Evolutionary conservation across 2,797 vertebrate genomes (phyloP).

Genomic region (Anas georgica): DNA sequence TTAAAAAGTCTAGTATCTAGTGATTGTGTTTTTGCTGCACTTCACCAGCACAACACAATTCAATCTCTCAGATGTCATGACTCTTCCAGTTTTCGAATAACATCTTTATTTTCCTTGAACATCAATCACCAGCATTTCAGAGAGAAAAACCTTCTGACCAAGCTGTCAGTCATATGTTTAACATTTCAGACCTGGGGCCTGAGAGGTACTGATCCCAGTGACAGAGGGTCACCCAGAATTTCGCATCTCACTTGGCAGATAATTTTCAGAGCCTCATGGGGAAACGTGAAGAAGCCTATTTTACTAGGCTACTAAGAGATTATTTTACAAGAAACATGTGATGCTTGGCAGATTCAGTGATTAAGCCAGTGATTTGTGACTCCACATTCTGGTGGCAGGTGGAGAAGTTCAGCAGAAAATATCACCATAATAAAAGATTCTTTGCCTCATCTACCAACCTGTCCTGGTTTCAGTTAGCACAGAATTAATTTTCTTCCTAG

Average conservation of each 20-base stretch:
- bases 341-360: not conserved
- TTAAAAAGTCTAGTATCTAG: not conserved
- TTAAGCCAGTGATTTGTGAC: not conserved
- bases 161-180: not conserved
- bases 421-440: accelerated
- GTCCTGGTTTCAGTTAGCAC: no score
- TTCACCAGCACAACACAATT: not conserved
- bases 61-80: not conserved
- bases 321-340: not conserved
- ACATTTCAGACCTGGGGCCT: not conserved
- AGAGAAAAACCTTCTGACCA: constrained; percentile 11
- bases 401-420: not conserved
- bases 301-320: not conserved
- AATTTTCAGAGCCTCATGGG: not conserved
- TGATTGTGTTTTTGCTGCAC: not conserved
- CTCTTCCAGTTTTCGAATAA: not conserved
- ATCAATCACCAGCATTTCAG: not conserved
- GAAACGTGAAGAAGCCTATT: not conserved
- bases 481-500: no score
- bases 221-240: not conserved
- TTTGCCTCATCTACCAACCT: not conserved
- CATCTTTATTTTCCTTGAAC: constrained; percentile 14
- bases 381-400: no score
- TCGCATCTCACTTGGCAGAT: not conserved
- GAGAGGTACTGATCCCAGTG: not conserved